Evolutionary conservation across 2,888 invertebrate genomes (phyloP).

Genomic region (Tachystola acroxantha): DNA sequence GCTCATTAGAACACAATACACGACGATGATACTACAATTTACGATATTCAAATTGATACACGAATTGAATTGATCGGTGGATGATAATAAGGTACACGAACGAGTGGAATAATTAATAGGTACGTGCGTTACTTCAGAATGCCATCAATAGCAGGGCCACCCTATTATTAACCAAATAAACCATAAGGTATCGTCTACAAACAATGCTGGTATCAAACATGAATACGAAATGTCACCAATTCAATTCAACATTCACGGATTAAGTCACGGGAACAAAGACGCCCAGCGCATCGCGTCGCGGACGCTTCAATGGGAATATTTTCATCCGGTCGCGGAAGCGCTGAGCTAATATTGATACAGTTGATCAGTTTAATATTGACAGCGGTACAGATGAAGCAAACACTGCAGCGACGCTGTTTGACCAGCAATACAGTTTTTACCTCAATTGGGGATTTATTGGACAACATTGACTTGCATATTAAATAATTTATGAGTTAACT

Average conservation of each 20-base stretch:
- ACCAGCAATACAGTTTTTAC: not conserved
- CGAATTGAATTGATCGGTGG: constrained; percentile 7
- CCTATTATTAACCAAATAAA: no score
- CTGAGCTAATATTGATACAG: constrained; percentile 35
- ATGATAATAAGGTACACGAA: constrained; percentile 3
- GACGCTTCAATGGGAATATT: constrained; percentile 13
- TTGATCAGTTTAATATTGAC: constrained; percentile 32
- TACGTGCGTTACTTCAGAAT: constrained; percentile 14
- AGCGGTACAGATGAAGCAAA: constrained; percentile 22
- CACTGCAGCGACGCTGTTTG: constrained; percentile 11
- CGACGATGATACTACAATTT: constrained; percentile 5
- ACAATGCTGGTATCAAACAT: constrained; percentile 16
- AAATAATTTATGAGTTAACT: no score
- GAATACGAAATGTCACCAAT: constrained; percentile 14
- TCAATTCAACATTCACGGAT: constrained; percentile 15
- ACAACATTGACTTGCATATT: not conserved
- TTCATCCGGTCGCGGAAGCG: constrained; percentile 9
- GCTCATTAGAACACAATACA: constrained; percentile 6
- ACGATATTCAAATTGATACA: constrained; percentile 5
- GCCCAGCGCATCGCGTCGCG: constrained; percentile 5
- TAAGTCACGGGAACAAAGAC: constrained; percentile 14
- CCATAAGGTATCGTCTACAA: constrained; percentile 18
- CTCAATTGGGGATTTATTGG: not conserved
- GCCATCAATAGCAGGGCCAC: constrained; percentile 8
- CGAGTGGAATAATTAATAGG: constrained; percentile 22